phyloP scores from a whole-genome alignment of 2,888 invertebrate genomes.

The Busseola fusca region DNA sequence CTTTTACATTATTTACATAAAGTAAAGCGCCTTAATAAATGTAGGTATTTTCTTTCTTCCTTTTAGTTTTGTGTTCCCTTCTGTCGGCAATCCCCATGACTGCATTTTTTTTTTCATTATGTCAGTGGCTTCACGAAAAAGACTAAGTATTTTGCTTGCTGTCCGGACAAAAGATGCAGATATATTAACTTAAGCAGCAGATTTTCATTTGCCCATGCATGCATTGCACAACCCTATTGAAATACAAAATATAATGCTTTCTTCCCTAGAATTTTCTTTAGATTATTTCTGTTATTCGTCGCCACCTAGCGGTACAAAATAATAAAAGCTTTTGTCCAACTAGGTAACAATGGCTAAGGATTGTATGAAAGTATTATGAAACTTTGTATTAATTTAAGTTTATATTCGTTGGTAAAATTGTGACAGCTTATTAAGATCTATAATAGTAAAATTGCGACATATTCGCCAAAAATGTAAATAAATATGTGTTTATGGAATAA shows the following conservation, averaged over 20 bases:
- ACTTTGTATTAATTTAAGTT: slow-evolving; percentile 3
- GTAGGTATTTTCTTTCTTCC: too few relatives aligned
- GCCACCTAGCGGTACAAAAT: slow-evolving; percentile 16
- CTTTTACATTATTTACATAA: too few relatives aligned
- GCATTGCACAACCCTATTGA: slow-evolving; percentile 31
- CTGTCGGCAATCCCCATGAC: too few relatives aligned
- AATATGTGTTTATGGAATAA: too few relatives aligned
- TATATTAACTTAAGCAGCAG: background rate
- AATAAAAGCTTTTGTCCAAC: slow-evolving; percentile 22
- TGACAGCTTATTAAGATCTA: background rate
- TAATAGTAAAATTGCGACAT: too few relatives aligned
- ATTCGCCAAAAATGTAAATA: too few relatives aligned
- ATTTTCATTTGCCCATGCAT: background rate
- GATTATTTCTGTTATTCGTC: slow-evolving; percentile 31
- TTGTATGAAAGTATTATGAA: slow-evolving; percentile 26
- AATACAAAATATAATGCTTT: slow-evolving; percentile 29
- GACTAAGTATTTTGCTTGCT: background rate
- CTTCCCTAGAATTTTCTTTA: slow-evolving; percentile 21
- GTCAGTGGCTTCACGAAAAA: background rate
- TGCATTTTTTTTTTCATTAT: background rate
- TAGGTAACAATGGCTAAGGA: slow-evolving; percentile 26
- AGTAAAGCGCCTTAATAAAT: too few relatives aligned
- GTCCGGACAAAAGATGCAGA: background rate
- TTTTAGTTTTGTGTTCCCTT: too few relatives aligned
- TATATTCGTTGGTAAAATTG: background rate